These are phyloP conservation scores for Paramormyrops hopkinsi DNA, from an alignment of 2,797 vertebrate genomes.

Conservation along the genomic window DNA sequence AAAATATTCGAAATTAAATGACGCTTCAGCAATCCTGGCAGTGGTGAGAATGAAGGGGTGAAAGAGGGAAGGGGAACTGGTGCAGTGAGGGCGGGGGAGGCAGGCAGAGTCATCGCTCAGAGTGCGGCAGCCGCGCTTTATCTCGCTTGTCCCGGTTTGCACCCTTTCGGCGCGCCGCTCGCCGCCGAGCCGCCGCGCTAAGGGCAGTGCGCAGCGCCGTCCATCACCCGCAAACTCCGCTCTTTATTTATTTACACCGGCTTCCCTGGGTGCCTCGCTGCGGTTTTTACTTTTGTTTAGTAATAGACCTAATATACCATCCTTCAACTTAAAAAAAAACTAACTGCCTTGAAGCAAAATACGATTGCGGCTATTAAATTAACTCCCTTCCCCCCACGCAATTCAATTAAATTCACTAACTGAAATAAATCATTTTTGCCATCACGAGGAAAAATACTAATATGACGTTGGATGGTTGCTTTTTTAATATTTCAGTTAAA, in stretches of 20 bases:
- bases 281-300: not conserved
- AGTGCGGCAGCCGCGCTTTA: not conserved
- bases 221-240: not conserved
- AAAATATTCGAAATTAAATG: conserved; percentile 15
- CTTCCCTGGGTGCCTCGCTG: not conserved
- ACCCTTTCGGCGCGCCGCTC: not conserved
- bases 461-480: not conserved
- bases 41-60: not conserved
- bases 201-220: not conserved
- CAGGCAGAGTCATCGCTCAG: conserved; percentile 9
- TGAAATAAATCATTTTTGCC: conserved; percentile 9
- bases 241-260: not conserved
- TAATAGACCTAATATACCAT: not conserved
- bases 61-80: not conserved
- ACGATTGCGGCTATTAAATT: not conserved
- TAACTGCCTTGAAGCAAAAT: not conserved
- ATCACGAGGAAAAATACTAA: not conserved
- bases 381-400: not conserved
- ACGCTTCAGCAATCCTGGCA: not conserved
- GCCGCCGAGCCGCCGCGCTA: not conserved
- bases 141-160: conserved; percentile 10
- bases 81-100: not conserved
- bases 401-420: not conserved
- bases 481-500: not conserved
- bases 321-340: not conserved